Evolutionary conservation across 2,888 invertebrate genomes (phyloP), one percentile per base, ranked within the genome.

Genomic region (Megalurothrips usitatus): DNA sequence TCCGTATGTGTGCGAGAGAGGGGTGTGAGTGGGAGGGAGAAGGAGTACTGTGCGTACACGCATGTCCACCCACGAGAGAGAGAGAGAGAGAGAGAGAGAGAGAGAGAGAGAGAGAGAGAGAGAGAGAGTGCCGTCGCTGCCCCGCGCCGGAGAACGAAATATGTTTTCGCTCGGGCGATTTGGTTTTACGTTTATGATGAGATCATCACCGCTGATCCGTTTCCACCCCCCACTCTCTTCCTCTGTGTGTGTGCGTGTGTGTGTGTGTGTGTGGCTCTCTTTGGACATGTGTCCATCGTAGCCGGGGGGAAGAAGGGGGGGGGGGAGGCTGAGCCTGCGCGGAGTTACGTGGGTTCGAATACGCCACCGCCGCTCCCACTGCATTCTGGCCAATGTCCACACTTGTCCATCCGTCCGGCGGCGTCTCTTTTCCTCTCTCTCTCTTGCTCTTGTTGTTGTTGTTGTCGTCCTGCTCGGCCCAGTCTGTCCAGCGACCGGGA

Each of bases 121-220:
- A 10, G 6, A 52, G 14, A 19, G 52, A 52, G 52, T 8, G 52
- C 3, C 34, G 34, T 6, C 34, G 34, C 34, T 43, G 34, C 34
- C 6, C 34, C 58, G 14, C n/a, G 58, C 58, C 19, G 19, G 58
- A 58, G 19, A 43, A n/a, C 68, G 68, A 75, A 75, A 75, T 75
- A 75, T 75, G 68, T 75, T 75, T 75, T 75, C 68, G 68, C 68
- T 26, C 68, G 68, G 68, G 12, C 68, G 68, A 75, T 75, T 75
- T 75, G 26, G 68, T 75, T 75, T 75, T 75, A 75, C 68, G 68
- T 75, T 75, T 26, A 75, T 75, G 68, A 75, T 75, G 68, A 75
- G 68, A 75, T 75, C 68, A 75, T 75, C 68, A 75, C 68, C 68
- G 23, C 26, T 75, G 68, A 75, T 75, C 68, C 68, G 68, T 26